Conservation (phyloP, 1,140 invertebrate species). For the Hyles euphorbiae region DNA sequence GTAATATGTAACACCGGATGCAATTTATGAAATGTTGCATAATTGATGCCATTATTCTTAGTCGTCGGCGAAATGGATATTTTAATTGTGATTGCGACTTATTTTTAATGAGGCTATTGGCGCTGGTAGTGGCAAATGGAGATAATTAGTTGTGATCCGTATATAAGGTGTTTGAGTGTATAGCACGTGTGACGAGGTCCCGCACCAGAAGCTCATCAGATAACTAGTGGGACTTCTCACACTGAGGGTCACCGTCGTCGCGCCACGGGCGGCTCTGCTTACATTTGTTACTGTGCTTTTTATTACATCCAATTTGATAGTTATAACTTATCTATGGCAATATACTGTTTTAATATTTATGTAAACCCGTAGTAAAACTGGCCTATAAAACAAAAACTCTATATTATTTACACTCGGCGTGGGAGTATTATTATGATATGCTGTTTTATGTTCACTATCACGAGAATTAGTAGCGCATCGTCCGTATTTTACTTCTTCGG, state of each 20-base stretch:
- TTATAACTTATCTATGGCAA: no score
- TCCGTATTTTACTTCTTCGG: constrained; percentile 38
- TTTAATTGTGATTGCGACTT: constrained; percentile 2
- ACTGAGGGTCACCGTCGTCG: constrained; percentile 5
- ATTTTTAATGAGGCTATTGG: constrained; percentile 12
- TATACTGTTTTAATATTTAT: no score
- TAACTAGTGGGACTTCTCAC: constrained; percentile 34
- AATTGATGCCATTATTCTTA: constrained; percentile 20
- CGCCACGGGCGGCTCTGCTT: no score
- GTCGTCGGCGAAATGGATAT: background rate
- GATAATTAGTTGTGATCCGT: background rate
- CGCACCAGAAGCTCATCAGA: constrained; percentile 29
- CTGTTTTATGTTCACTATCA: constrained; percentile 38
- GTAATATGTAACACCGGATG: constrained; percentile 20
- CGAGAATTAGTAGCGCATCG: constrained; percentile 35
- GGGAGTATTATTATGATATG: constrained; percentile 3
- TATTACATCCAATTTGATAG: constrained; percentile 3
- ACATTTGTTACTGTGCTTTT: constrained; percentile 7
- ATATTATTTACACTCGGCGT: constrained; percentile 1
- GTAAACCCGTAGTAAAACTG: no score
- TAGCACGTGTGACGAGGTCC: background rate
- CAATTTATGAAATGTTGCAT: constrained; percentile 27
- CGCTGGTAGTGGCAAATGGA: constrained; percentile 7
- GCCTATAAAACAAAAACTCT: no score
- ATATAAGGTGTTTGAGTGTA: background rate